These are phyloP conservation scores for Trichonephila inaurata DNA, from an alignment of 1,140 invertebrate species.

Conservation along the genomic window DNA sequence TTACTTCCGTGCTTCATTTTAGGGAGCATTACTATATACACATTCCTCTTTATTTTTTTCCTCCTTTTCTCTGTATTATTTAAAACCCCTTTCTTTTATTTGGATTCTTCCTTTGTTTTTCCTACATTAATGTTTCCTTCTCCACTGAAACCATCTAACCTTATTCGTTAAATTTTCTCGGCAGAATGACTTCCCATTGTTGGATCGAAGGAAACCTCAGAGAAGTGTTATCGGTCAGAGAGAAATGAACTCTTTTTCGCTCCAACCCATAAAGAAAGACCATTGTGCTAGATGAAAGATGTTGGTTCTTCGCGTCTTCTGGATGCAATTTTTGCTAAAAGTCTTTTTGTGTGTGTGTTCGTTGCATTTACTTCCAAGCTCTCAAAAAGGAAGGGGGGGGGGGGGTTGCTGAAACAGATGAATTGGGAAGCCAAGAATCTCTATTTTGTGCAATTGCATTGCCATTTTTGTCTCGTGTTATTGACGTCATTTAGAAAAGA, in stretches of 20 bases:
- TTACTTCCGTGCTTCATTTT: not conserved
- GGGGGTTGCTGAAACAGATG: not conserved
- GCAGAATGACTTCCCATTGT: constrained; percentile 9
- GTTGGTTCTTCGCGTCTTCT: not conserved
- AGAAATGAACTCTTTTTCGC: constrained; percentile 1
- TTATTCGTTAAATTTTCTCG: constrained; percentile 12
- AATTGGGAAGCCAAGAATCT: not conserved
- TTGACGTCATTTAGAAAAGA: not conserved
- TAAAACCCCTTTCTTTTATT: not conserved
- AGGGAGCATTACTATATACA: not conserved
- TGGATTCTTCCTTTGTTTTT: not conserved
- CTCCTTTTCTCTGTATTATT: not conserved
- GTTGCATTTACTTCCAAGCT: not conserved
- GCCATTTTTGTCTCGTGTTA: not conserved
- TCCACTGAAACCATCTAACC: not conserved
- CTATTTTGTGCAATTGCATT: not conserved
- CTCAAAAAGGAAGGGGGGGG: not conserved
- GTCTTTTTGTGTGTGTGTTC: not conserved
- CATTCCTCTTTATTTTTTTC: not conserved
- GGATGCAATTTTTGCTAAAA: not conserved
- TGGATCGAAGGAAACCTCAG: not conserved
- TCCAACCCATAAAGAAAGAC: not conserved
- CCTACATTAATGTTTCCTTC: not conserved
- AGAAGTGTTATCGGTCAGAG: not conserved
- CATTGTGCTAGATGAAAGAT: not conserved